These are phyloP conservation scores for Psittacula cyanocephala DNA, from an alignment of 2,113 vertebrate species.

Conservation along the genomic window DNA sequence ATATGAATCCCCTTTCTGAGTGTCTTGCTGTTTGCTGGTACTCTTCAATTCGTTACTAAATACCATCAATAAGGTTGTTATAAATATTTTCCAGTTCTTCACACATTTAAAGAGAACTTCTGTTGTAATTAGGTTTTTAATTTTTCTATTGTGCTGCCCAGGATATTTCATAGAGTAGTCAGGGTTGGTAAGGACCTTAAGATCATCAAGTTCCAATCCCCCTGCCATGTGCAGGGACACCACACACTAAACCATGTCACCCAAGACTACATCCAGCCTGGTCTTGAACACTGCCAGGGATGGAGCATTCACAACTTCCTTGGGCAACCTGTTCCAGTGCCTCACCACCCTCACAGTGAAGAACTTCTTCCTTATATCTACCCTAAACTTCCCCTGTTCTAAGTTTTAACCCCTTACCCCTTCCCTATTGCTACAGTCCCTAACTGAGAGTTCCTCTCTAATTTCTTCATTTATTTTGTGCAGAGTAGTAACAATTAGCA, in stretches of 20 bases:
- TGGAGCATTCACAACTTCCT: too few relatives aligned
- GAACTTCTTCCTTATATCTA: too few relatives aligned
- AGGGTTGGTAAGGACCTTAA: too few relatives aligned
- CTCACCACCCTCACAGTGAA: too few relatives aligned
- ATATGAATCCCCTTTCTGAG: not conserved
- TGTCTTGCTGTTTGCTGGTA: not conserved
- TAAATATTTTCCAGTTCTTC: not conserved
- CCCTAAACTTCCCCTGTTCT: too few relatives aligned
- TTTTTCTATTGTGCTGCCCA: not conserved
- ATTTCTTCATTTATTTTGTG: not conserved
- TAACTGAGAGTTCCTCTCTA: not conserved
- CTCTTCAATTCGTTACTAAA: not conserved
- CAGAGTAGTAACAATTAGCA: not conserved
- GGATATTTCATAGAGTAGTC: not conserved
- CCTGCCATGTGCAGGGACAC: too few relatives aligned
- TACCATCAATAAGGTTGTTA: not conserved
- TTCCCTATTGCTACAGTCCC: not conserved
- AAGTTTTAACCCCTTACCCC: too few relatives aligned
- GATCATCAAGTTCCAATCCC: too few relatives aligned
- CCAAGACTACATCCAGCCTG: too few relatives aligned
- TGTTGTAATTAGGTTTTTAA: not conserved
- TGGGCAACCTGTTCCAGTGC: too few relatives aligned
- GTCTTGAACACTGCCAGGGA: too few relatives aligned
- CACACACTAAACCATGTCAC: too few relatives aligned
- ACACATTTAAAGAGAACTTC: not conserved